phyloP scores from a whole-genome alignment of 2,113 vertebrate genomes.

The Passer domesticus region DNA sequence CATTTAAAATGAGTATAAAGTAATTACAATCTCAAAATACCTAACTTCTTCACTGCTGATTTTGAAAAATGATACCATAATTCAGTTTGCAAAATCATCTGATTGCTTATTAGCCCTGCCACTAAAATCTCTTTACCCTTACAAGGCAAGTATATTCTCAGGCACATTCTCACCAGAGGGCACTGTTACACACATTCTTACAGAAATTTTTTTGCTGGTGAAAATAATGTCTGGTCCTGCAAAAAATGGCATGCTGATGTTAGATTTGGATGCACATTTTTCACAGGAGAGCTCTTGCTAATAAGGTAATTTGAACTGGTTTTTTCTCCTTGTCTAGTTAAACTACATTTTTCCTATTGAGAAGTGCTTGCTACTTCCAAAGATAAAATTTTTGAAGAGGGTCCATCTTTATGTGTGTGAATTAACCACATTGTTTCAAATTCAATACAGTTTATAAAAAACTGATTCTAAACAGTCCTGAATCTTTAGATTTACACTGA shows the following conservation, averaged over 20 bases:
- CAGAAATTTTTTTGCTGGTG: not conserved
- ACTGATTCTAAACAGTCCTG: not conserved
- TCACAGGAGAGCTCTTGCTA: not conserved
- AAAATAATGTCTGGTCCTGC: not conserved
- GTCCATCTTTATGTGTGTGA: not conserved
- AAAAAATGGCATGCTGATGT: not conserved
- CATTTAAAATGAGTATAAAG: not conserved
- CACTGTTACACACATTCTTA: conserved; percentile 4
- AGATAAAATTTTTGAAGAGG: not conserved
- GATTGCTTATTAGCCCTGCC: not conserved
- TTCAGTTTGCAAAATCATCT: not conserved
- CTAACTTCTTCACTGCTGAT: not conserved
- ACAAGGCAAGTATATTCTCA: not conserved
- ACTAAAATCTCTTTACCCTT: not conserved
- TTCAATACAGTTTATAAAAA: not conserved
- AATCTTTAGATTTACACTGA: not conserved
- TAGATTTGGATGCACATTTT: not conserved
- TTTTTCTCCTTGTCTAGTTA: not conserved
- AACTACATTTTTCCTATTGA: not conserved
- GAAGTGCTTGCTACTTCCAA: not conserved
- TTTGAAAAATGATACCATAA: not conserved
- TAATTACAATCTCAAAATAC: not conserved
- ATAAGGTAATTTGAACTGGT: not conserved
- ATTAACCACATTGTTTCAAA: not conserved
- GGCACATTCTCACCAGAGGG: conserved; percentile 22